phyloP scores from a whole-genome alignment of 2,888 invertebrate species.

The Mythimna loreyi region DNA sequence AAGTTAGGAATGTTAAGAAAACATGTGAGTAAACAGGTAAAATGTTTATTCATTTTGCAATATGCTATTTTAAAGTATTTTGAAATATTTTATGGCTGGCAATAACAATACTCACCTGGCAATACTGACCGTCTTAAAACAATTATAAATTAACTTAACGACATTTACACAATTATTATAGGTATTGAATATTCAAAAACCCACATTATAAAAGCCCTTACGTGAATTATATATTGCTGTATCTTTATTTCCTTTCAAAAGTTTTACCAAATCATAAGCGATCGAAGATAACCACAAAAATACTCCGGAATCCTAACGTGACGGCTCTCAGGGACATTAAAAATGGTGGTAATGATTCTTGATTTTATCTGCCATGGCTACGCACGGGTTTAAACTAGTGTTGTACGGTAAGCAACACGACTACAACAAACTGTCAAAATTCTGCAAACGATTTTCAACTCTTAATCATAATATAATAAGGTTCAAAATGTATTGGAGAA shows the following conservation, averaged over 20 bases:
- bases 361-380: slow-evolving; percentile 68
- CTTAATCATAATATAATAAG: too few species aligned
- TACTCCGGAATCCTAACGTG: slow-evolving; percentile 67
- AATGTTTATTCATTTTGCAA: not conserved
- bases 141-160: not conserved
- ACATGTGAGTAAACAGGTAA: not conserved
- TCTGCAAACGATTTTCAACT: too few species aligned
- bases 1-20: slow-evolving; percentile 20
- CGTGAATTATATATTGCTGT: slow-evolving; percentile 1
- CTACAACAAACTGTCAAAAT: too few species aligned
- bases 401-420: too few species aligned
- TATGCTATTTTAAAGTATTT: not conserved
- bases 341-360: slow-evolving; percentile 65
- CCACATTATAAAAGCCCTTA: not conserved
- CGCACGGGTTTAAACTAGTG: slow-evolving; percentile 61
- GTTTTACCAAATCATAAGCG: slow-evolving; percentile 50
- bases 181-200: not conserved
- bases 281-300: slow-evolving; percentile 67
- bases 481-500: too few species aligned
- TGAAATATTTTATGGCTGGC: not conserved
- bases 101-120: not conserved
- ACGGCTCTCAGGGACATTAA: slow-evolving; percentile 64
- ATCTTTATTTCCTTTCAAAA: slow-evolving; percentile 34
- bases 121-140: not conserved
- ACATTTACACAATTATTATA: not conserved